Conservation (phyloP, 2,888 invertebrate genomes). For the Hartigia nigra region DNA sequence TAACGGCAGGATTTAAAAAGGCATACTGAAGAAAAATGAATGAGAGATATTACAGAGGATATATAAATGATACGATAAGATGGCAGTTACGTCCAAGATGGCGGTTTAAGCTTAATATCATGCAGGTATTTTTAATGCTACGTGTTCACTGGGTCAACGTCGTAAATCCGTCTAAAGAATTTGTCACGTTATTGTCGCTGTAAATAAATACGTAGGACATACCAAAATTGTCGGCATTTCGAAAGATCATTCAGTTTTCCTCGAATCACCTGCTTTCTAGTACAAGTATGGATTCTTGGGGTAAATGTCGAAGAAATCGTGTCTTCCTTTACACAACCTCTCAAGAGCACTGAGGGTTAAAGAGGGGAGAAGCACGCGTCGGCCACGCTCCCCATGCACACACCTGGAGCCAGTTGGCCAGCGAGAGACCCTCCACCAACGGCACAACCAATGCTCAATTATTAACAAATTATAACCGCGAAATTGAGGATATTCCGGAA, state of each 20-base stretch:
- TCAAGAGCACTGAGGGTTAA: conserved; percentile 21
- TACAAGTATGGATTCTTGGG: not conserved
- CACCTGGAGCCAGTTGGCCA: conserved; percentile 62
- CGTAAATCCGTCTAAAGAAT: not conserved
- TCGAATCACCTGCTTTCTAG: not conserved
- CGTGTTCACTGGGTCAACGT: not conserved
- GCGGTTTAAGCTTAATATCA: not conserved
- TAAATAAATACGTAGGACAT: not conserved
- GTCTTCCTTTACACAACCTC: not conserved
- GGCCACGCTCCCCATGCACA: conserved; percentile 55
- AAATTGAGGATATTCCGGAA: conserved; percentile 54
- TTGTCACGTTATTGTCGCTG: not conserved
- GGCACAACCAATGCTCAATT: conserved; percentile 57
- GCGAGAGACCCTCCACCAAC: conserved; percentile 43
- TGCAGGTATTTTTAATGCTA: not conserved
- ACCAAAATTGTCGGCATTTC: not conserved
- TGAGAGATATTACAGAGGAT: not conserved
- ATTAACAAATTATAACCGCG: conserved; percentile 60
- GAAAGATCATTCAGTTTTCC: not conserved
- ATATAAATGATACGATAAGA: not conserved
- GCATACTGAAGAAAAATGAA: not conserved
- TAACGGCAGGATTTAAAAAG: not conserved
- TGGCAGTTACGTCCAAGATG: not conserved
- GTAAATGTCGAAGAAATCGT: not conserved
- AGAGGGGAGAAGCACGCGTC: conserved; percentile 61